Percentiles rank a stretch among this genome's conserved stretches.
These are phyloP conservation scores for Pseudomyrmex gracilis DNA, from an alignment of 1,140 invertebrate species.

Conservation along the genomic window DNA sequence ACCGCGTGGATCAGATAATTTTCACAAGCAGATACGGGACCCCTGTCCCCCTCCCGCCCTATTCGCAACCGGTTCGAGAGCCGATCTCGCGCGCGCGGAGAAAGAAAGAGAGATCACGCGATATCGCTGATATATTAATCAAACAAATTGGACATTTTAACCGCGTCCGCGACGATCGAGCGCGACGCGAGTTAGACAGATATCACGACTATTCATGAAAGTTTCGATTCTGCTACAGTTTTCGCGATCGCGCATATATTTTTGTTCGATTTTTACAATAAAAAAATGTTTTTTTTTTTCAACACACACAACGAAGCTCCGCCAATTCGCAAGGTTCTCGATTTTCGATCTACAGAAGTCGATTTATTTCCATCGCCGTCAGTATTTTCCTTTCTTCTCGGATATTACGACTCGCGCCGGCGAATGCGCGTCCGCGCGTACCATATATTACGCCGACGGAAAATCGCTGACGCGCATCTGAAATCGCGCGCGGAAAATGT, in stretches of 20 bases:
- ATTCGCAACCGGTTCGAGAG: constrained; percentile 52
- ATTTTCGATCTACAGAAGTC: constrained; percentile 6
- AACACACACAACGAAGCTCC: no score
- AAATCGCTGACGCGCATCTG: constrained; percentile 52
- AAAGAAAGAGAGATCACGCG: constrained; percentile 51
- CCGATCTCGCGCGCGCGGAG: constrained; percentile 61
- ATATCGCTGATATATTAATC: constrained; percentile 73
- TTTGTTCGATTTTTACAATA: no score
- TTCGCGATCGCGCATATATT: not conserved
- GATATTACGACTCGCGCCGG: constrained; percentile 11
- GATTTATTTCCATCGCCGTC: constrained; percentile 48
- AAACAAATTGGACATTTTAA: constrained; percentile 61
- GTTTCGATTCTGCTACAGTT: not conserved
- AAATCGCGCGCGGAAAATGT: constrained; percentile 25
- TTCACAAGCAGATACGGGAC: constrained; percentile 63
- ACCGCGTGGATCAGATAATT: constrained; percentile 71
- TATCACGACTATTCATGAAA: not conserved
- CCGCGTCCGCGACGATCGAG: constrained; percentile 17
- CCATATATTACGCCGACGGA: constrained; percentile 14
- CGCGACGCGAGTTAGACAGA: not conserved
- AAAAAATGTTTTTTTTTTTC: no score
- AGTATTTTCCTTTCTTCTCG: constrained; percentile 7
- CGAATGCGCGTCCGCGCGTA: constrained; percentile 34
- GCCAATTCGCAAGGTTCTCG: not conserved
- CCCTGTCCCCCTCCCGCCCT: no score